Conservation (phyloP, 37 sponge, comb jelly and placozoan genomes). For the Amphimedon queenslandica region DNA sequence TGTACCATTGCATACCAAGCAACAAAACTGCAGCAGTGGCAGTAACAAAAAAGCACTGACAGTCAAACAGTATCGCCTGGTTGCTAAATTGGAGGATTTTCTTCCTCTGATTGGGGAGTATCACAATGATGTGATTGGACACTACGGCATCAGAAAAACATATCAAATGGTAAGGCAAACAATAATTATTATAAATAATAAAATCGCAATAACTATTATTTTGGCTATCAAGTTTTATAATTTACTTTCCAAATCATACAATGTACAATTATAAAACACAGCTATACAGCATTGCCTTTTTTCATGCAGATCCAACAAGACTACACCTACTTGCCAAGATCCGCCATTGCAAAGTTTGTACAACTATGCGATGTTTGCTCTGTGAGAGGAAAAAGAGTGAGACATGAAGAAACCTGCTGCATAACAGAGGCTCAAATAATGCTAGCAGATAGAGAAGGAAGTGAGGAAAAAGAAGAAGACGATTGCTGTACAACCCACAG, state of each 20-base stretch:
- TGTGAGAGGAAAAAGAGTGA: slow-evolving; percentile 2
- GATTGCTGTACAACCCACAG: too few species aligned
- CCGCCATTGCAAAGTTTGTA: slow-evolving; percentile 45
- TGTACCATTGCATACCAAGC: neutral
- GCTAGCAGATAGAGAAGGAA: too few species aligned
- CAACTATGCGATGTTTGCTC: slow-evolving; percentile 40
- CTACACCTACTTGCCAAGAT: slow-evolving; percentile 36
- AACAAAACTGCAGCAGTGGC: neutral
- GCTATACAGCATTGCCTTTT: too few species aligned
- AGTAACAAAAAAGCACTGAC: neutral
- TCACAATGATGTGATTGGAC: slow-evolving; percentile 40
- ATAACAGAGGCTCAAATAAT: too few species aligned
- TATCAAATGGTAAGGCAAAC: slow-evolving; percentile 29
- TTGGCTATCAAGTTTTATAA: too few species aligned
- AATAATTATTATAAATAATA: too few species aligned
- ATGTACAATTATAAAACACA: too few species aligned
- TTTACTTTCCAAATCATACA: too few species aligned
- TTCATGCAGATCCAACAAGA: slow-evolving; percentile 36
- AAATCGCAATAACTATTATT: too few species aligned
- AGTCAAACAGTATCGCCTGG: slow-evolving; percentile 25
- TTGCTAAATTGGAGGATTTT: slow-evolving; percentile 51
- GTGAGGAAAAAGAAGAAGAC: too few species aligned
- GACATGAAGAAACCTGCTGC: neutral
- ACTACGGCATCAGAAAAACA: slow-evolving; percentile 39
- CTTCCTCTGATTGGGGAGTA: slow-evolving; percentile 24